Evolutionary conservation across 35 echinoderm and acorn worm genomes (phyloP).

Genomic region (Chiridota heheva): DNA sequence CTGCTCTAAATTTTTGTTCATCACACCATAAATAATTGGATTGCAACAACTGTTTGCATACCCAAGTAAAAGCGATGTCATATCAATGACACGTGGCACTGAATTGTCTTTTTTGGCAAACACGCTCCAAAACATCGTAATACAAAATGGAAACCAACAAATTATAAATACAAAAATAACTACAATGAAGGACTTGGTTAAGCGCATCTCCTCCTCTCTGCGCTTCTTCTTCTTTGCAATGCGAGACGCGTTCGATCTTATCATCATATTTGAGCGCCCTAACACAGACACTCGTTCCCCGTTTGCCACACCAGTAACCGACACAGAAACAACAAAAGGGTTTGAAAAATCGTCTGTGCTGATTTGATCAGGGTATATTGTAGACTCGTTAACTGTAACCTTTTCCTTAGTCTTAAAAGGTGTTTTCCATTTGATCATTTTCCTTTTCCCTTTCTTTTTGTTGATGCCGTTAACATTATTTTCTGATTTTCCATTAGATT

Average conservation of each 20-base stretch:
- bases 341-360: slow-evolving; percentile 43
- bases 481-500: no score
- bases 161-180: slow-evolving; percentile 89
- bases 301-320: neutral
- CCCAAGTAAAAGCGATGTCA: slow-evolving; percentile 73
- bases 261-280: slow-evolving; percentile 18
- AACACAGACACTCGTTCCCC: neutral
- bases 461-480: no score
- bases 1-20: slow-evolving; percentile 88
- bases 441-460: no score
- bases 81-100: slow-evolving; percentile 67
- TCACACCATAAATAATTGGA: slow-evolving; percentile 95
- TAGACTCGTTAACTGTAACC: neutral
- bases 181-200: slow-evolving; percentile 91
- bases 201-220: slow-evolving; percentile 79
- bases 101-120: slow-evolving; percentile 18
- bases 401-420: neutral
- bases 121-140: slow-evolving; percentile 98
- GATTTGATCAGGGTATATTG: neutral
- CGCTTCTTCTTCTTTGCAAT: slow-evolving; percentile 58
- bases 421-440: slow-evolving; percentile 34
- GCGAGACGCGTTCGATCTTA: slow-evolving; percentile 30
- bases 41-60: slow-evolving; percentile 98
- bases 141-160: slow-evolving; percentile 97
- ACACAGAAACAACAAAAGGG: slow-evolving; percentile 32